Evolutionary conservation across 30 jellyfish, hydroid and myxozoan genomes (phyloP).

Genomic region (Mastigias papua): DNA sequence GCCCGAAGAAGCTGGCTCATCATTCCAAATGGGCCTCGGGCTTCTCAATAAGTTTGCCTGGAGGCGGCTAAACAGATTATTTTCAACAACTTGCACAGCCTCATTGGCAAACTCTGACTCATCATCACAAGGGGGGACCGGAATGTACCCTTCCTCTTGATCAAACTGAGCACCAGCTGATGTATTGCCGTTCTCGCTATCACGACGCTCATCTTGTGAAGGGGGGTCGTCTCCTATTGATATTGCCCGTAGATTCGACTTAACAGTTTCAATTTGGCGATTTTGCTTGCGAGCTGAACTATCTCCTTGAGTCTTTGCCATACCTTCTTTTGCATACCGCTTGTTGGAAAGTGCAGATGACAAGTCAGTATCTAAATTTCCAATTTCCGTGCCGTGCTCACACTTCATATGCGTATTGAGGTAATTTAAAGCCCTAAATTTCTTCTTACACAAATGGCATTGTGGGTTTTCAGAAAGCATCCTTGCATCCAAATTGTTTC

Average conservation of each 20-base stretch:
- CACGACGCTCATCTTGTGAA: background rate
- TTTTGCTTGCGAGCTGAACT: background rate
- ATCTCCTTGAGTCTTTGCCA: background rate
- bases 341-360: background rate
- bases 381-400: background rate
- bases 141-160: background rate
- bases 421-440: background rate
- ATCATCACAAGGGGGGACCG: conserved; percentile 52
- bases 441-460: background rate
- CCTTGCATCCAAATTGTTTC: too few relatives aligned
- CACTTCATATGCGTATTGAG: background rate
- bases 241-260: conserved; percentile 38
- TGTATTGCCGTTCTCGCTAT: background rate
- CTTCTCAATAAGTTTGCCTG: background rate
- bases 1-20: too few relatives aligned
- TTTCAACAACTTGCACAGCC: background rate
- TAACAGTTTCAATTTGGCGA: conserved; percentile 1
- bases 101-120: conserved; percentile 22
- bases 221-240: background rate
- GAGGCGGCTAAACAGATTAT: background rate
- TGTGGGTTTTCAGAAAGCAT: background rate
- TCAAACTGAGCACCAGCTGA: background rate
- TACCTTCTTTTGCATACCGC: too few relatives aligned
- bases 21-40: background rate
- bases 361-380: background rate